Evolutionary conservation across 2,113 vertebrate species (phyloP), one percentile per base, ranked within the genome.

Genomic region (Apodemus sylvaticus): DNA sequence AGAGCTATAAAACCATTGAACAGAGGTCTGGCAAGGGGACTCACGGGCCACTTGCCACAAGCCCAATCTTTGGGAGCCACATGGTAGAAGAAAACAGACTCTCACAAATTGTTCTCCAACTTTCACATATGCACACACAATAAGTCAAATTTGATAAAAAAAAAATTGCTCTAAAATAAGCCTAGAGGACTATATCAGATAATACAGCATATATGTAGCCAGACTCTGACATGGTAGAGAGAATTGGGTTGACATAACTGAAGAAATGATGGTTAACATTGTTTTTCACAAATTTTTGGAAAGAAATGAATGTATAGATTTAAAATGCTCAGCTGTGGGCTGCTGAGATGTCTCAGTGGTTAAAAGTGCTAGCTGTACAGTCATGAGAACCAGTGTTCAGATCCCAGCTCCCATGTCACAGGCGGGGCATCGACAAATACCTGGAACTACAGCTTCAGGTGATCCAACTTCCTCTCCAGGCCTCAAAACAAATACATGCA

Each of bases 301-400:
- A 85, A 89, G 53, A 68, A 20, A 73, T 45, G 79, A 79, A 86
- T 34, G 5, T 86, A 81, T 20, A 92, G 55, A 53, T 94, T 96
- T 36, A 94, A 88, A n/a, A 24, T 48, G 31, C 29, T 36, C 11
- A 36, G 31, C 83, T 48, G 17, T 68, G 42, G 31, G 29, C 19
- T 68, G 11, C 19, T 11, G 31, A 68, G 42, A 24, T 51, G 83
- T 4, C 9, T 51, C 62, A 8, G 42, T 20, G 31, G 31, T 86
- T 66, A 34, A 66, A 62, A 83, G 81, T 58, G 29, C 14, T 42
- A 42, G 24, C n/a, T 62, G 12, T n/a, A 60, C 13, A 42, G 55
- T 31, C 14, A n/a, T 9, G 24, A 62, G 58, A 39, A 85, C 14
- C 81, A 45, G 81, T 10, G 39, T 64, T 62, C 58, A 64, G 58